A percentile compares a stretch with the other conserved stretches of the same genome.
phyloP scores from a whole-genome alignment of 2,797 vertebrate species.

The Craterocephalus amniculus region DNA sequence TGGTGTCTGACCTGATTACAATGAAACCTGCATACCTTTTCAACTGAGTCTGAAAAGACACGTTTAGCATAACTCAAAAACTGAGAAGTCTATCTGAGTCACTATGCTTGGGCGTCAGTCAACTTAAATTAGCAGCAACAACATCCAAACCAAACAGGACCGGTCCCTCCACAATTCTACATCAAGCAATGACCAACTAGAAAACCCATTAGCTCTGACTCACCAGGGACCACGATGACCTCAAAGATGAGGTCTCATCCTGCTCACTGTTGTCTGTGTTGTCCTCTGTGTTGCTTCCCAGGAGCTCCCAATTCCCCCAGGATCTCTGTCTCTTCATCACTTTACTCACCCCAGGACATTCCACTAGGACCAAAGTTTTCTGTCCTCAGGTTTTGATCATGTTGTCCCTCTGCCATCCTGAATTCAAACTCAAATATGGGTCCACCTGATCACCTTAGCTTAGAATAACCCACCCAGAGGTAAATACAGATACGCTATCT shows the following conservation, averaged over 20 bases:
- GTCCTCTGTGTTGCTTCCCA: slow-evolving; percentile 66
- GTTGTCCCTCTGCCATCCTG: slow-evolving; percentile 53
- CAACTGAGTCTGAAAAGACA: neutral
- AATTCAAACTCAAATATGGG: slow-evolving; percentile 36
- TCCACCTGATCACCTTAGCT: slow-evolving; percentile 42
- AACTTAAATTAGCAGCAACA: neutral
- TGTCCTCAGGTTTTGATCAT: slow-evolving; percentile 21
- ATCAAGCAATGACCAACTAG: slow-evolving; percentile 11
- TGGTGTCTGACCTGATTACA: slow-evolving; percentile 1
- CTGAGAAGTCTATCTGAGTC: slow-evolving; percentile 13
- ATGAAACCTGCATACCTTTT: neutral
- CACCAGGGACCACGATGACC: slow-evolving; percentile 80
- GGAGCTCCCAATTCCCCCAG: slow-evolving; percentile 48
- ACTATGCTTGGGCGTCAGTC: slow-evolving; percentile 11
- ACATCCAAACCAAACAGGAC: slow-evolving; percentile 27
- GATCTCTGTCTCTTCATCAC: slow-evolving; percentile 72
- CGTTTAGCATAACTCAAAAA: neutral
- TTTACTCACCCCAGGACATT: slow-evolving; percentile 41
- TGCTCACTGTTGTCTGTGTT: slow-evolving; percentile 70
- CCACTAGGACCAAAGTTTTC: slow-evolving; percentile 29
- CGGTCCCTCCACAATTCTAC: slow-evolving; percentile 2
- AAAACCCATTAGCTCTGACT: slow-evolving; percentile 57
- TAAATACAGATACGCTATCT: slow-evolving; percentile 57
- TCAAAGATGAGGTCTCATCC: slow-evolving; percentile 64
- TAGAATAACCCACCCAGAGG: slow-evolving; percentile 30